These are phyloP conservation scores for Anoura caudifer DNA, from an alignment of 2,113 vertebrate genomes.

Conservation along the genomic window DNA sequence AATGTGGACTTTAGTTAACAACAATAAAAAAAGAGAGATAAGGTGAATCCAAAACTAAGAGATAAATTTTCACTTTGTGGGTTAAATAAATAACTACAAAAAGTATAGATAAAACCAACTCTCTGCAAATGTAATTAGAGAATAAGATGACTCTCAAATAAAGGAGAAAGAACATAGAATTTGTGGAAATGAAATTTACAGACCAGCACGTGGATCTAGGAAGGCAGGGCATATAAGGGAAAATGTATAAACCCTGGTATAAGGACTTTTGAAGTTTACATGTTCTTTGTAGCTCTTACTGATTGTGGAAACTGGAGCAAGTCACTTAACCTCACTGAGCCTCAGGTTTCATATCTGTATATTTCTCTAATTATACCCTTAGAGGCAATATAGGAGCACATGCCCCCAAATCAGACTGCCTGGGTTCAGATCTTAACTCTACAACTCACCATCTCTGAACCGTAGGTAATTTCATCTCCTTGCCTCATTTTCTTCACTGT, in stretches of 20 bases:
- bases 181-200: not conserved
- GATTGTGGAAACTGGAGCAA: not conserved
- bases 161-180: not conserved
- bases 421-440: not conserved
- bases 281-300: not conserved
- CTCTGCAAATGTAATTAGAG: not conserved
- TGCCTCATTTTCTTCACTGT: not conserved
- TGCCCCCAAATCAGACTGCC: not conserved
- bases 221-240: not conserved
- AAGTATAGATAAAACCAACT: not conserved
- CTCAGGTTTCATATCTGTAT: not conserved
- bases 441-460: not conserved
- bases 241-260: not conserved
- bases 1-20: no score
- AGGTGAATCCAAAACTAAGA: conserved; percentile 11
- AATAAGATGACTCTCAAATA: not conserved
- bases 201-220: not conserved
- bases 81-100: not conserved
- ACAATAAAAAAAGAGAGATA: not conserved
- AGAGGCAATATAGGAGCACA: rapidly evolving
- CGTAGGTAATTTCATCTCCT: not conserved
- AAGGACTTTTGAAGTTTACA: not conserved
- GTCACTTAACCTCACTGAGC: not conserved
- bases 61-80: not conserved
- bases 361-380: not conserved